Conservation (phyloP, 2,113 vertebrate species). For the Propithecus coquereli region DNA sequence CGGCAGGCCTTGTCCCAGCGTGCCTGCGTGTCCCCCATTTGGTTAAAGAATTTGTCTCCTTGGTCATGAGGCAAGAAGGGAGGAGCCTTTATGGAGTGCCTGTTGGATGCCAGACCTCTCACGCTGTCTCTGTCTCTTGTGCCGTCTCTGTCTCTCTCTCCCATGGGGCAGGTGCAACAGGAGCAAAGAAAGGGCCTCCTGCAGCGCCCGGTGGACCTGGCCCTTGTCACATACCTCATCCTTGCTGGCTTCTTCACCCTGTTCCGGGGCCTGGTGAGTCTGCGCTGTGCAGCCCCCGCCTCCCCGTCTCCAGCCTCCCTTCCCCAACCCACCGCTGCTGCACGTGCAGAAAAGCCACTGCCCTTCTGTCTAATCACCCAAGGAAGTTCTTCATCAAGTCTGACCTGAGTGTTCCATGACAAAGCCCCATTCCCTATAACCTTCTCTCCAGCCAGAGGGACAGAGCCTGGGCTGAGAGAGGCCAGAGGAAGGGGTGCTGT, state of each 20-base stretch:
- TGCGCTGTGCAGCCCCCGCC: background rate
- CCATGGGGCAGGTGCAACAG: conserved; percentile 79
- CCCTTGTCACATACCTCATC: conserved; percentile 82
- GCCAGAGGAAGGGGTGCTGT: background rate
- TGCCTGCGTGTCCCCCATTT: background rate
- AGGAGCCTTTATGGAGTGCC: background rate
- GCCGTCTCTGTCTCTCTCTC: background rate
- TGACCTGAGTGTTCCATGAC: background rate
- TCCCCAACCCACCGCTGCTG: background rate
- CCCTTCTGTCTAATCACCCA: background rate
- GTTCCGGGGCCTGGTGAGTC: conserved; percentile 92
- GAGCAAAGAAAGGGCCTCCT: conserved; percentile 86
- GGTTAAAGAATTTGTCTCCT: background rate
- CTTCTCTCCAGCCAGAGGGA: background rate
- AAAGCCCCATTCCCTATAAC: background rate
- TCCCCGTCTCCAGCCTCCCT: too few species aligned
- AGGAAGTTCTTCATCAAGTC: background rate
- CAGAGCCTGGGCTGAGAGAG: background rate
- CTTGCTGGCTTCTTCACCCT: conserved; percentile 84
- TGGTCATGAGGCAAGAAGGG: background rate
- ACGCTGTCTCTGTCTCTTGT: background rate
- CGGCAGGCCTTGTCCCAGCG: background rate
- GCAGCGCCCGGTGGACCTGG: conserved; percentile 85
- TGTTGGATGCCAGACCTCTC: background rate
- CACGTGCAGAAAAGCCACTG: background rate